Conservation (phyloP, 2,888 invertebrate species). For the Dryobota labecula region DNA sequence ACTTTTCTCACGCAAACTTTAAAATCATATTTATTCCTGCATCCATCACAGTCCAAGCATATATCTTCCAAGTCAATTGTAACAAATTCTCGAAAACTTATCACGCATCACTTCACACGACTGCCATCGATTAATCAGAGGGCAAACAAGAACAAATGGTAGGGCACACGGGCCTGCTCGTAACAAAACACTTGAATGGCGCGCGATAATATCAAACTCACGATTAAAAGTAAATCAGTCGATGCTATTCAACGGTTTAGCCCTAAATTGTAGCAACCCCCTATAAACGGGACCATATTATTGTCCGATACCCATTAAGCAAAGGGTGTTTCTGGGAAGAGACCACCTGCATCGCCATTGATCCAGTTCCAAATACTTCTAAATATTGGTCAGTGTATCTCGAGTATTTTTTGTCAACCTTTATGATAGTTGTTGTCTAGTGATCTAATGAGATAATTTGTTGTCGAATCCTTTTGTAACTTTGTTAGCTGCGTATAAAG, state of each 20-base stretch:
- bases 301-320: slow-evolving; percentile 76
- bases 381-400: slow-evolving; percentile 77
- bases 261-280: slow-evolving; percentile 82
- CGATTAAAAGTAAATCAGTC: slow-evolving; percentile 88
- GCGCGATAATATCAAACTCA: slow-evolving; percentile 84
- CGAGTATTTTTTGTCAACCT: slow-evolving; percentile 67
- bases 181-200: slow-evolving; percentile 84
- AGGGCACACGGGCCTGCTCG: slow-evolving; percentile 65
- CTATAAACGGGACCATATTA: slow-evolving; percentile 76
- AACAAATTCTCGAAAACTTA: slow-evolving; percentile 50
- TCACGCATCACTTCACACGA: slow-evolving; percentile 58
- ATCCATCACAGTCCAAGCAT: slow-evolving; percentile 15
- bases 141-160: slow-evolving; percentile 68
- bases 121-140: slow-evolving; percentile 58
- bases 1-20: not conserved
- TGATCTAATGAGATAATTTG: slow-evolving; percentile 83
- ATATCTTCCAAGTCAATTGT: slow-evolving; percentile 12
- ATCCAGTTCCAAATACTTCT: slow-evolving; percentile 79
- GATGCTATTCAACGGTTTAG: slow-evolving; percentile 78
- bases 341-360: slow-evolving; percentile 87
- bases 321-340: slow-evolving; percentile 85
- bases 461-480: slow-evolving; percentile 75
- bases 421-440: slow-evolving; percentile 73
- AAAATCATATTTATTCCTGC: not conserved
- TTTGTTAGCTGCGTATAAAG: slow-evolving; percentile 61